These are phyloP conservation scores for Rhynchophorus ferrugineus DNA, from an alignment of 1,140 invertebrate species.

Conservation along the genomic window DNA sequence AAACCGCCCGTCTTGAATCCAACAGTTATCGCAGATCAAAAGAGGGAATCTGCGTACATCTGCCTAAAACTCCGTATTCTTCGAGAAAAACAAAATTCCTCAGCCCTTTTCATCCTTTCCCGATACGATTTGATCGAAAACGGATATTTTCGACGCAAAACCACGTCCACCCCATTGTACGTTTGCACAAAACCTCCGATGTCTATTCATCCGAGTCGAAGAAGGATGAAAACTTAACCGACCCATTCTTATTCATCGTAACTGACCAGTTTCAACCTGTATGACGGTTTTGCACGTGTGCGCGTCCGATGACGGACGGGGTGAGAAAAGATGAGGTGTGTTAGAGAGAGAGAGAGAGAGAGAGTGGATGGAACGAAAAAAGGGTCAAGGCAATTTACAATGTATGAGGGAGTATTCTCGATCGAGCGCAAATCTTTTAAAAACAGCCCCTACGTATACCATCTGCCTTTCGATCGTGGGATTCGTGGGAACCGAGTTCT, in stretches of 20 bases:
- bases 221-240: too few species aligned
- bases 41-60: not conserved
- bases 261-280: slow-evolving; percentile 30
- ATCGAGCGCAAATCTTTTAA: slow-evolving; percentile 25
- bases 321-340: slow-evolving; percentile 6
- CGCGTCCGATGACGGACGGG: not conserved
- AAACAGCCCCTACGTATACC: slow-evolving; percentile 38
- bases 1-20: too few species aligned
- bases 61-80: slow-evolving; percentile 3
- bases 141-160: slow-evolving; percentile 17
- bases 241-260: not conserved
- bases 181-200: slow-evolving; percentile 27
- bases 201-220: slow-evolving; percentile 2
- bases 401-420: slow-evolving; percentile 18
- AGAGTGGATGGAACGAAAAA: slow-evolving; percentile 23
- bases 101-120: slow-evolving; percentile 10
- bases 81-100: slow-evolving; percentile 16
- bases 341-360: too few species aligned
- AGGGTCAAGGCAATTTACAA: slow-evolving; percentile 23
- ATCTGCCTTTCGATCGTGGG: slow-evolving; percentile 41
- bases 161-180: slow-evolving; percentile 17
- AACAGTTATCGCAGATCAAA: too few species aligned
- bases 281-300: slow-evolving; percentile 16
- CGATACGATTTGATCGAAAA: slow-evolving; percentile 14
- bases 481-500: slow-evolving; percentile 39